phyloP scores from a whole-genome alignment of 1,140 invertebrate genomes.

The Listronotus oregonensis region DNA sequence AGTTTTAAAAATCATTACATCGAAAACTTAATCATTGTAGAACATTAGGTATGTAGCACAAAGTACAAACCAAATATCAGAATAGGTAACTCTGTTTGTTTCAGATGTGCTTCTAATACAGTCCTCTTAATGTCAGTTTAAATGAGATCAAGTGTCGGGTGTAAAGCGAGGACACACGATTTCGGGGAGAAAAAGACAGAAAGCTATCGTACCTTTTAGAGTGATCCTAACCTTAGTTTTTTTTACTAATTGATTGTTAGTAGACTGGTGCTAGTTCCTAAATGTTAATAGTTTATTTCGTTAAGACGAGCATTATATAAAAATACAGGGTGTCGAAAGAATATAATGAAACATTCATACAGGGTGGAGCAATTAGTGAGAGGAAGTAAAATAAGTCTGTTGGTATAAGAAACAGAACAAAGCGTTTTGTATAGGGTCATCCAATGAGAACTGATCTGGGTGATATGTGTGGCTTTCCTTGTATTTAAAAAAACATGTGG shows the following conservation, averaged over 20 bases:
- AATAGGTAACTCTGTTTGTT: conserved; percentile 45
- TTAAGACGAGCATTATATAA: too few species aligned
- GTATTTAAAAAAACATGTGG: too few species aligned
- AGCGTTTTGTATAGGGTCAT: too few species aligned
- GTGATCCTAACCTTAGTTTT: conserved; percentile 7
- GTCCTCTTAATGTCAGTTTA: conserved; percentile 31
- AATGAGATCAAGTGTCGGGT: background rate
- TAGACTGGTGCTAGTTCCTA: conserved; percentile 23
- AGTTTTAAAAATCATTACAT: background rate
- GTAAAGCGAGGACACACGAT: background rate
- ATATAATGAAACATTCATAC: too few species aligned
- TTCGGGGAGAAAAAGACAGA: too few species aligned
- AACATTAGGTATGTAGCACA: conserved; percentile 41
- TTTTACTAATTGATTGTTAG: conserved; percentile 15
- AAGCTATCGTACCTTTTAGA: conserved; percentile 23
- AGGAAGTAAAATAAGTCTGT: too few species aligned
- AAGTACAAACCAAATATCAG: conserved; percentile 36
- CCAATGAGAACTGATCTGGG: too few species aligned
- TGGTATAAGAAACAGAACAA: too few species aligned
- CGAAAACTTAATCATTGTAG: conserved; percentile 23
- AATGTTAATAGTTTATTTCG: background rate
- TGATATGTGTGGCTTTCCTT: too few species aligned
- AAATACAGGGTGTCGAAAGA: too few species aligned
- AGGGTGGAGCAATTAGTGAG: too few species aligned
- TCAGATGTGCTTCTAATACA: conserved; percentile 44